These are phyloP conservation scores for Argya squamiceps DNA, from an alignment of 2,797 vertebrate genomes.

Conservation along the genomic window DNA sequence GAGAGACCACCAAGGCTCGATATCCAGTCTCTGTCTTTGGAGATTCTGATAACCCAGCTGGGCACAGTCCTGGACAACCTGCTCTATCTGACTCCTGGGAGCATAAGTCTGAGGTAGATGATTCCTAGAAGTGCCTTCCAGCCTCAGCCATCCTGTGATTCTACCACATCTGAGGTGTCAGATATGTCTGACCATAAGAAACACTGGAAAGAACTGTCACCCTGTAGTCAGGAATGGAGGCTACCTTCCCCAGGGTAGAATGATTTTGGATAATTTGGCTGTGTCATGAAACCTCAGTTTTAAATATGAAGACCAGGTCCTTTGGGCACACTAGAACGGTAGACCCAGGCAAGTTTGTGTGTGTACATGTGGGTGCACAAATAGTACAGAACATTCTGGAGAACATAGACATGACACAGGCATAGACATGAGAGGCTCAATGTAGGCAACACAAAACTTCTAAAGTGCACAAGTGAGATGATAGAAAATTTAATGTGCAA, in stretches of 20 bases:
- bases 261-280: background rate
- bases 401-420: background rate
- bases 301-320: background rate
- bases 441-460: background rate
- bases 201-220: background rate
- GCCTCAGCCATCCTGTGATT: background rate
- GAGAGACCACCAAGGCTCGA: background rate
- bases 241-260: background rate
- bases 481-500: background rate
- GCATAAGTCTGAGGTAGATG: background rate
- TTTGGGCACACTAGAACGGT: background rate
- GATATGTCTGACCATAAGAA: background rate
- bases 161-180: background rate
- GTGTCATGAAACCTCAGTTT: background rate
- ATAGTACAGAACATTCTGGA: background rate
- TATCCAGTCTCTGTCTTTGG: background rate
- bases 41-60: background rate
- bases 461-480: background rate
- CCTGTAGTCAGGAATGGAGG: background rate
- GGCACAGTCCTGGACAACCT: background rate
- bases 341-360: background rate
- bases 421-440: background rate
- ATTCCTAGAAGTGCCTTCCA: background rate
- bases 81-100: background rate
- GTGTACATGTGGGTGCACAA: background rate